A percentile compares a stretch with the other conserved stretches of the same genome.
These are phyloP conservation scores for Danio jaintianensis DNA, from an alignment of 2,797 vertebrate genomes.

Conservation along the genomic window DNA sequence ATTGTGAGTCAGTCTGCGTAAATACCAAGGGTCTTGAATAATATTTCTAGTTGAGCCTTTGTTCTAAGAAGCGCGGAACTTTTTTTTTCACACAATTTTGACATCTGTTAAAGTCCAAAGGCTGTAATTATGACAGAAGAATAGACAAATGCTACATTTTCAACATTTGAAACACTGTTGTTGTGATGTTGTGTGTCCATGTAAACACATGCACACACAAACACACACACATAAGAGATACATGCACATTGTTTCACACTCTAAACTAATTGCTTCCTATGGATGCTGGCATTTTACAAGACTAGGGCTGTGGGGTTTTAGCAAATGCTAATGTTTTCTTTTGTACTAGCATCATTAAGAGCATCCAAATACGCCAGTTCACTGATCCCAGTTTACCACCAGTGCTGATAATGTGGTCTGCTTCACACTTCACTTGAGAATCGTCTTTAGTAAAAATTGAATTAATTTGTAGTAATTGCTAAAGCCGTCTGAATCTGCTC, in stretches of 20 bases:
- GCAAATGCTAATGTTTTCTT: conserved; percentile 56
- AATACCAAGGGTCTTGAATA: conserved; percentile 29
- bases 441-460: conserved; percentile 22
- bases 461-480: conserved; percentile 24
- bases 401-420: conserved; percentile 15
- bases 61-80: neutral
- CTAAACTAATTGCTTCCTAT: conserved; percentile 44
- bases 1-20: conserved; percentile 6
- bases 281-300: conserved; percentile 40
- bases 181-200: conserved; percentile 19
- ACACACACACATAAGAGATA: neutral
- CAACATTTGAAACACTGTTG: conserved; percentile 13
- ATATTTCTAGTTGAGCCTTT: neutral
- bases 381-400: conserved; percentile 53
- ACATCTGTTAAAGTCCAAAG: conserved; percentile 37
- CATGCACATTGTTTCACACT: neutral
- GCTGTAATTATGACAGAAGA: neutral
- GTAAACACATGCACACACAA: neutral
- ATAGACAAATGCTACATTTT: neutral
- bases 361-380: conserved; percentile 31
- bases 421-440: conserved; percentile 28
- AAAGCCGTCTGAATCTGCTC: conserved; percentile 13
- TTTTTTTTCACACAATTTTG: conserved; percentile 15
- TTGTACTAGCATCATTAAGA: conserved; percentile 37
- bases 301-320: conserved; percentile 35